A percentile compares a stretch with the other conserved stretches of the same genome.
Evolutionary conservation across 1,140 invertebrate genomes (phyloP).

Genomic region (Pseudoatta argentina): DNA sequence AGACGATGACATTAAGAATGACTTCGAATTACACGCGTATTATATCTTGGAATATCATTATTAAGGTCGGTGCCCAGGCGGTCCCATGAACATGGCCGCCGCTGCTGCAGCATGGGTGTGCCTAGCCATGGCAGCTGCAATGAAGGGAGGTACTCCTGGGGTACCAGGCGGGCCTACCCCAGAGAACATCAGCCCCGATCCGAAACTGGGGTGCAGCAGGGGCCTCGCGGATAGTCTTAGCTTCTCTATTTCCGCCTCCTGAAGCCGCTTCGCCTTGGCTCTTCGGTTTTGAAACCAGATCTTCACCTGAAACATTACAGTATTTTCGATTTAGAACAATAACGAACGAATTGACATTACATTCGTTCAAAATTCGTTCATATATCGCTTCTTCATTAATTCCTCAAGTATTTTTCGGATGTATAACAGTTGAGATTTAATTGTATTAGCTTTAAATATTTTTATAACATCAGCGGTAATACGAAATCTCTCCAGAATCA

Average conservation of each 20-base stretch:
- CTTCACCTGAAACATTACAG: conserved; percentile 91
- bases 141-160: conserved; percentile 85
- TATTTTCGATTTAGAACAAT: not conserved
- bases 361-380: no score
- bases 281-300: conserved; percentile 99
- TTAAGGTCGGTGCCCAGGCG: conserved; percentile 85
- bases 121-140: conserved; percentile 85
- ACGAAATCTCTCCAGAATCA: not conserved
- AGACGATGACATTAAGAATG: conserved; percentile 34
- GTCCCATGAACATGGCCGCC: conserved; percentile 86
- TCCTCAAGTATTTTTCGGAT: not conserved
- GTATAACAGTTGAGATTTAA: not conserved
- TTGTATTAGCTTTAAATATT: not conserved
- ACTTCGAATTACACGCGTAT: conserved; percentile 52
- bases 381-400: not conserved
- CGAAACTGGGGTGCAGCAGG: conserved; percentile 84
- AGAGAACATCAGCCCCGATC: conserved; percentile 85
- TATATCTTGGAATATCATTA: conserved; percentile 60
- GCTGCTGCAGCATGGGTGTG: conserved; percentile 85
- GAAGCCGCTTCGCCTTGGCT: conserved; percentile 97
- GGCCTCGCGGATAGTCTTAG: conserved; percentile 91
- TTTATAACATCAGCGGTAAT: not conserved
- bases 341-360: not conserved
- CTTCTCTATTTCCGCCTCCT: conserved; percentile 97
- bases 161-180: conserved; percentile 84